Conservation (phyloP, 2,797 vertebrate species). For the Cossypha niveicapilla region DNA sequence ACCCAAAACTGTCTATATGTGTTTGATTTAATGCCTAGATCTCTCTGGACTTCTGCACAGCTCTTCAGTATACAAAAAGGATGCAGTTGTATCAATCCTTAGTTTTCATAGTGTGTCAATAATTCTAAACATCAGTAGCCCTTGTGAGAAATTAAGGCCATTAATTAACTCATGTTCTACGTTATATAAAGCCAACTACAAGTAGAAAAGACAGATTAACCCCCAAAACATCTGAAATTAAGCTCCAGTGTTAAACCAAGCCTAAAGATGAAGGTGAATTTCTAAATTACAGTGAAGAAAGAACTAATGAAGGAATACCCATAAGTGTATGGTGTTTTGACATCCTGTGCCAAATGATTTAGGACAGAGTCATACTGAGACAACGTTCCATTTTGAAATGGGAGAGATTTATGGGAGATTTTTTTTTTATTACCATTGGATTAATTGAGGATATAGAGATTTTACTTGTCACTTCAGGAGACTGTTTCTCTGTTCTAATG, state of each 20-base stretch:
- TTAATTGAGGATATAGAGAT: neutral
- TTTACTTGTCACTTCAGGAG: neutral
- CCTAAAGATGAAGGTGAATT: neutral
- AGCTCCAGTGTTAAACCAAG: neutral
- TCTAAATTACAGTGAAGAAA: neutral
- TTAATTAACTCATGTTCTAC: slow-evolving; percentile 2
- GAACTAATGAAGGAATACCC: neutral
- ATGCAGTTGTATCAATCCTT: neutral
- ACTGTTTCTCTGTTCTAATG: neutral
- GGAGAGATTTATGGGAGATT: fast-evolving
- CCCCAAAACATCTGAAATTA: neutral
- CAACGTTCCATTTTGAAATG: neutral
- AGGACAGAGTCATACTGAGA: neutral
- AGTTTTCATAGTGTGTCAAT: neutral
- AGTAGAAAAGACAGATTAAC: neutral
- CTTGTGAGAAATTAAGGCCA: neutral
- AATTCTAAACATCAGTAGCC: neutral
- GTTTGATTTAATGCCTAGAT: neutral
- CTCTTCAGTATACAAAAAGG: neutral
- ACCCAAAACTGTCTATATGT: neutral
- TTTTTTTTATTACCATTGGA: neutral
- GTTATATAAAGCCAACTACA: neutral
- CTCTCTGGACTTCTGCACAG: neutral
- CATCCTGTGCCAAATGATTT: neutral
- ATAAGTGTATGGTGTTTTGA: neutral